Base-by-base conservation (phyloP, 2,113 vertebrate genomes). In the Setophaga kirtlandii region DNA sequence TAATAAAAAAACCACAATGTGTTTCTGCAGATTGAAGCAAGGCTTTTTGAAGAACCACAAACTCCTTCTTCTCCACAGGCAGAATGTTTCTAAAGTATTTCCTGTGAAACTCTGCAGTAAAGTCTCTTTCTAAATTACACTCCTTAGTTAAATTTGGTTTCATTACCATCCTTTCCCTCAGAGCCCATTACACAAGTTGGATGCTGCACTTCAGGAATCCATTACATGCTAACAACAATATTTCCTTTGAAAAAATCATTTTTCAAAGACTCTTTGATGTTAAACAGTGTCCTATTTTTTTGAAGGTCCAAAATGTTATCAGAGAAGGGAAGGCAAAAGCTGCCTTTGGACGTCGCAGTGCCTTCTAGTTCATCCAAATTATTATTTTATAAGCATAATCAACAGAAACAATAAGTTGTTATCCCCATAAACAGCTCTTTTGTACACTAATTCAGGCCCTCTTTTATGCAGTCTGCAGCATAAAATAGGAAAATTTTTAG, bases 131-230 rank as follows among this genome's bases (percentile, higher is more conserved):
- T 74, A 88, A 84, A 93, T 92, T 88, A 74, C 52, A 19, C 60
- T 89, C 89, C 78, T 94, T 94, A 93, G 68, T 74, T 80, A 90
- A 86, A 90, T 41, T n/a, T 10, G 50, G 76, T 87, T 93, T 87
- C 73, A 67, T 90, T 83, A 70, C 30, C 71, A 86, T 35, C 79
- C 50, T 28, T 80, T 64, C 82, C 76, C 79, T 67, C 64, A 12
- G 88, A 55, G 71, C 89, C 60, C 67, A 50, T 90, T 77, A 52
- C 68, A 87, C 52, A 53, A 87, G 80, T 35, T 84, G 65, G 64
- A 46, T 70, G 69, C 80, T 89, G 88, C 50, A 67, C 64, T 95
- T 83, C 68, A 93, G 83, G 73, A 92, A 81, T 63, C 63, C 20
- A 30, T 77, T 92, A 83, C n/a, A 22, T 11, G 8, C 33, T 37